Conservation (phyloP, 2,888 invertebrate species). For the Hipparchia semele region DNA sequence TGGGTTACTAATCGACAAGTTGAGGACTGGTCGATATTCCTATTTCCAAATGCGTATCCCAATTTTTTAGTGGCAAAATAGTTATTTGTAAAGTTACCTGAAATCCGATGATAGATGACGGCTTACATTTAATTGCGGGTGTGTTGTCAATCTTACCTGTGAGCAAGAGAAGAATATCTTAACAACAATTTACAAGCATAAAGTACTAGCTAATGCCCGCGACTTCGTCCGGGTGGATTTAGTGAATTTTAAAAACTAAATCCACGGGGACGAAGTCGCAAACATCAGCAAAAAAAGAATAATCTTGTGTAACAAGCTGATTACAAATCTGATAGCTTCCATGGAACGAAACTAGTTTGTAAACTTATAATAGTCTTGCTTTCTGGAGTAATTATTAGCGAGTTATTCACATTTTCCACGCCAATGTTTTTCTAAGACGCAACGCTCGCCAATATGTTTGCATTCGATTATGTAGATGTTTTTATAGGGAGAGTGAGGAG, state of each 20-base stretch:
- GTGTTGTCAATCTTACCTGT: background rate
- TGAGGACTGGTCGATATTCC: background rate
- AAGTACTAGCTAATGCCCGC: too few relatives aligned
- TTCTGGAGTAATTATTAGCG: too few relatives aligned
- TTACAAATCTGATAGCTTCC: too few relatives aligned
- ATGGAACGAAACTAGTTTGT: too few relatives aligned
- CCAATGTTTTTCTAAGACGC: background rate
- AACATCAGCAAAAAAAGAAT: too few relatives aligned
- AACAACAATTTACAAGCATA: too few relatives aligned
- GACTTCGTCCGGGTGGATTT: too few relatives aligned
- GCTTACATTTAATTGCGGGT: background rate
- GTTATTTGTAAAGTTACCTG: background rate
- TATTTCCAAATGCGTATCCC: background rate
- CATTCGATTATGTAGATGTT: conserved; percentile 7
- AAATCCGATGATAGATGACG: background rate
- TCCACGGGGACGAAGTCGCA: too few relatives aligned
- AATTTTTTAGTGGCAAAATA: background rate
- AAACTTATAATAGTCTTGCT: too few relatives aligned
- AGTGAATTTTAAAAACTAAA: too few relatives aligned
- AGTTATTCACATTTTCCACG: background rate
- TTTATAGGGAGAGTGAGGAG: background rate
- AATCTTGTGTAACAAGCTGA: too few relatives aligned
- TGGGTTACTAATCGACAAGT: background rate
- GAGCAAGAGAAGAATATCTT: background rate
- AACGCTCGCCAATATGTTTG: background rate